Evolutionary conservation across 2,888 invertebrate species (phyloP), one percentile per base, ranked within the genome.

Genomic region (Tetranychus piercei): DNA sequence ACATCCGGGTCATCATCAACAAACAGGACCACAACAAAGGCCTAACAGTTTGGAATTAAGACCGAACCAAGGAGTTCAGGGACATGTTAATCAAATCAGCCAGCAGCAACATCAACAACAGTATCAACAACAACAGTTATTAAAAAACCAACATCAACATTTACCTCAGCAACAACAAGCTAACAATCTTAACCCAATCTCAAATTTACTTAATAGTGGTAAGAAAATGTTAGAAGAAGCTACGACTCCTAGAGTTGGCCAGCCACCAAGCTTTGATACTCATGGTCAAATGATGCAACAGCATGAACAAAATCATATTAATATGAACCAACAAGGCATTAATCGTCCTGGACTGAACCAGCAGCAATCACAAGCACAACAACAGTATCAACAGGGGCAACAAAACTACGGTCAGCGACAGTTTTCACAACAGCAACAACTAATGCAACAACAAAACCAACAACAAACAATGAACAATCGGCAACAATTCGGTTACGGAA

Each of bases 161-260:
- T 23, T 23, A 69, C 11, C 75, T 6, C 69, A 69, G 20, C 69
- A 69, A 4, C 66, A 66, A 20, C 66, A 18, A 66, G 18, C 15
- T 65, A 73, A 15, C 71, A 20, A 69, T n/a, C 73, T 22, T 65
- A 70, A 70, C 71, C 9, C 76, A 69, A 66, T 71, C 55, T 43
- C 74, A 65, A 76, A 73, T 45, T 64, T 77, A 15, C 76, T 77
- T 73, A 73, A 72, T 44, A 74, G 74, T n/a, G 77, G 77, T 9
- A 77, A 77, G 43, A 74, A 77, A 34, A 76, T 77, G 43, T 20
- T 77, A 11, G 76, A 76, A 55, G 77, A 75, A 23, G 76, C 75
- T 11, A 76, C 77, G 8, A 77, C 77, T 65, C 77, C 77, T 3
- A n/a, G 74, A 23, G 44, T n/a, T 11, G 55, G 64, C 6, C 73